These are phyloP conservation scores for Listronotus oregonensis DNA, from an alignment of 1,140 invertebrate genomes.

Conservation along the genomic window DNA sequence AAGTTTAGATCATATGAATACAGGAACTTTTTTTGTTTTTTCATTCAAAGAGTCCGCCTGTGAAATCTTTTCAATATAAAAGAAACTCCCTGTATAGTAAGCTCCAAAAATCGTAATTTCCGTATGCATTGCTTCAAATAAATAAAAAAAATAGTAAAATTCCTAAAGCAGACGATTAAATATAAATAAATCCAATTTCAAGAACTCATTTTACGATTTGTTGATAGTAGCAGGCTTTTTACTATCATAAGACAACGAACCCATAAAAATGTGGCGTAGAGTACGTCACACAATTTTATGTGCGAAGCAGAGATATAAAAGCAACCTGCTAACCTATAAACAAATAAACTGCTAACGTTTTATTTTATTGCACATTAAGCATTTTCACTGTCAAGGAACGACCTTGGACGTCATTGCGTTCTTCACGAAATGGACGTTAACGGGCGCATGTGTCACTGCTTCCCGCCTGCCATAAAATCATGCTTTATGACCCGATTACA, in stretches of 20 bases:
- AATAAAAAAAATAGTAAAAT: too few relatives aligned
- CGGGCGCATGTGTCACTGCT: slow-evolving; percentile 35
- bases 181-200: not conserved
- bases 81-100: too few relatives aligned
- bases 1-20: too few relatives aligned
- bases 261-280: slow-evolving; percentile 33
- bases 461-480: slow-evolving; percentile 46
- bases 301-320: slow-evolving; percentile 30
- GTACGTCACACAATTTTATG: slow-evolving; percentile 34
- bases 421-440: slow-evolving; percentile 45
- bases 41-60: too few relatives aligned
- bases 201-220: slow-evolving; percentile 20
- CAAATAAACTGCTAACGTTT: slow-evolving; percentile 37
- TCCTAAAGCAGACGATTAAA: too few relatives aligned
- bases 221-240: slow-evolving; percentile 18
- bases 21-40: too few relatives aligned
- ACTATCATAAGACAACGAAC: slow-evolving; percentile 24
- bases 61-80: too few relatives aligned
- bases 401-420: slow-evolving; percentile 39
- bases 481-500: slow-evolving; percentile 47
- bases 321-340: slow-evolving; percentile 38
- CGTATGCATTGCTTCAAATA: too few relatives aligned
- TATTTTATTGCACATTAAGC: slow-evolving; percentile 46
- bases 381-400: slow-evolving; percentile 49
- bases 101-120: too few relatives aligned